phyloP scores from a whole-genome alignment of 2,113 vertebrate genomes.

The Brachypodius melanocephalos region DNA sequence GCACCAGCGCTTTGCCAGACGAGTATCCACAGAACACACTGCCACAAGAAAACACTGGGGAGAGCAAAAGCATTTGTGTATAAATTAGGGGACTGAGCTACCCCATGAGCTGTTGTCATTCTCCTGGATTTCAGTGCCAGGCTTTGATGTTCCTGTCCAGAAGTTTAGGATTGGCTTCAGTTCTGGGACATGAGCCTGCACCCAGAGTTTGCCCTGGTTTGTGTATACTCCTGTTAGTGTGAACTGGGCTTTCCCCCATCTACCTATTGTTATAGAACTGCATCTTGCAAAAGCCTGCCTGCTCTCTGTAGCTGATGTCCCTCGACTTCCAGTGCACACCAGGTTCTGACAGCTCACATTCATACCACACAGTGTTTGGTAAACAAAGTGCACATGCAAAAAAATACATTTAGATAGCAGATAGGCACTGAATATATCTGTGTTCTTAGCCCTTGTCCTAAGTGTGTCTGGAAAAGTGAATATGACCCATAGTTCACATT shows the following conservation, averaged over 20 bases:
- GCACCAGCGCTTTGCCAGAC: neutral
- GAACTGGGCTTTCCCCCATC: neutral
- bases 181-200: neutral
- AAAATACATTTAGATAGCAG: constrained; percentile 35
- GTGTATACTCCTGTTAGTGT: neutral
- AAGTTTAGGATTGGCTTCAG: neutral
- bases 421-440: constrained; percentile 53
- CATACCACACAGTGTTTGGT: constrained; percentile 59
- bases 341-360: constrained; percentile 54
- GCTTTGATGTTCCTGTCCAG: neutral
- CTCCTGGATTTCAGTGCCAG: neutral
- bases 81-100: neutral
- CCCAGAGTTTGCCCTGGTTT: neutral
- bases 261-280: neutral
- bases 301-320: constrained; percentile 16
- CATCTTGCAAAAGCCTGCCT: neutral
- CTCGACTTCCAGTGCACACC: constrained; percentile 34
- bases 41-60: neutral
- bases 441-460: constrained; percentile 56
- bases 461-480: neutral
- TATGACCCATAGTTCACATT: neutral
- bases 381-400: constrained; percentile 65
- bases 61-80: neutral
- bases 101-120: neutral
- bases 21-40: neutral